Base-by-base conservation (phyloP, 2,888 invertebrate genomes). In the Tuta absoluta region DNA sequence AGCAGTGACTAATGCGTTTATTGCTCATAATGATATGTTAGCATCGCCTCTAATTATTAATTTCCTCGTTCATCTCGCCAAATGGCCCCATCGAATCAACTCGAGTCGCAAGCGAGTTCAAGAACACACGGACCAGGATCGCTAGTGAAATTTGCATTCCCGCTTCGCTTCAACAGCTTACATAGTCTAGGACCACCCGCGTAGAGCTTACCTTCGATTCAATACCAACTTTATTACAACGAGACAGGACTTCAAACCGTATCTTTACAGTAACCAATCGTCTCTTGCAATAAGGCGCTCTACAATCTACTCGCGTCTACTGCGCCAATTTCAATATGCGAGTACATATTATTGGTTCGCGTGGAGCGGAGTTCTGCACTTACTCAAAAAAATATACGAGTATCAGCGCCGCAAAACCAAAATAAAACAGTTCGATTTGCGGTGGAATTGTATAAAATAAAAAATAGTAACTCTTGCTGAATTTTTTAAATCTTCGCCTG, bases 111-210 rank as follows among this genome's bases (percentile, higher is more conserved):
- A 74, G 74, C 71, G 75, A 78, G 82, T 85, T 84, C 82, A 85
- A 84, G 80, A 82, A 78, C 79, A 81, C 71, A 71, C 72, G 72
- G 75, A 78, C 75, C 78, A 83, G 82, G 79, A 81, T 82, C 81
- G 83, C 81, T 82, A 79, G 84, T 79, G 78, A 89, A 90, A 91
- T 91, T 91, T 89, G 89, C 91, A 91, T 90, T 89, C 88, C 81
- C 82, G 86, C 81, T 86, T 85, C 81, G 81, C 81, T 81, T 82
- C 84, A 79, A 82, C 81, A 84, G 81, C 81, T 80, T 80, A 83
- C 83, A 78, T 82, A 83, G 81, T 81, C 83, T 86, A 84, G 81
- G 91, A 91, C 91, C 91, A 91, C 91, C 91, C 91, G 91, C 91
- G 90, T 81, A 74, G 91, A 77, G 72, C 68, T 66, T 68, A 68